Percentiles rank a stretch among this genome's conserved stretches.
phyloP scores from a whole-genome alignment of 2,888 invertebrate genomes.

The Glyphotaelius pellucidus region DNA sequence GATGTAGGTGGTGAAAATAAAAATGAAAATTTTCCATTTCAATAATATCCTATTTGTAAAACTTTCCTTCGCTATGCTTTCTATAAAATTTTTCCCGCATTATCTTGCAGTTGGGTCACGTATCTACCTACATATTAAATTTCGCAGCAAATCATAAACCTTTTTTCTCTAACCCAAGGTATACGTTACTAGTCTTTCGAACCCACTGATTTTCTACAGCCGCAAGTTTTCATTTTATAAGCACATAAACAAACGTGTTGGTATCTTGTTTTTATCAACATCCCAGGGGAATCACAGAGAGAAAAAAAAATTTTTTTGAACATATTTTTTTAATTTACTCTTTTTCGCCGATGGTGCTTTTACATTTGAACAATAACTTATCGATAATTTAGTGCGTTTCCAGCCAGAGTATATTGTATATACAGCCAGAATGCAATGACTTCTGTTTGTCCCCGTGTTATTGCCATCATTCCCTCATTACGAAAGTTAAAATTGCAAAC shows the following conservation, averaged over 20 bases:
- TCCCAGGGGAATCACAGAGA: background rate
- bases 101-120: background rate
- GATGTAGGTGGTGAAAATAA: too few relatives aligned
- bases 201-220: background rate
- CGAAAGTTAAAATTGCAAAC: background rate
- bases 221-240: background rate
- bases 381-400: too few relatives aligned
- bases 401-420: background rate
- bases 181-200: background rate
- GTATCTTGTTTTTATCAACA: background rate
- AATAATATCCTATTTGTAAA: background rate
- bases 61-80: background rate
- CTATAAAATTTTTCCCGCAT: background rate
- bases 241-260: background rate
- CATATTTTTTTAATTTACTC: too few relatives aligned
- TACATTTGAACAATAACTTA: too few relatives aligned
- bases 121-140: constrained; percentile 2
- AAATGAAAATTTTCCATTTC: background rate
- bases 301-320: too few relatives aligned
- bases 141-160: background rate
- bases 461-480: background rate
- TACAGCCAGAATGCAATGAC: background rate
- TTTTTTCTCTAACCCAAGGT: background rate
- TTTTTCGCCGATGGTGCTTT: too few relatives aligned
- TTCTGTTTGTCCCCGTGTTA: background rate